A percentile compares a stretch with the other conserved stretches of the same genome.
These are phyloP conservation scores for Daubentonia madagascariensis DNA, from an alignment of 2,113 vertebrate species.

Conservation along the genomic window DNA sequence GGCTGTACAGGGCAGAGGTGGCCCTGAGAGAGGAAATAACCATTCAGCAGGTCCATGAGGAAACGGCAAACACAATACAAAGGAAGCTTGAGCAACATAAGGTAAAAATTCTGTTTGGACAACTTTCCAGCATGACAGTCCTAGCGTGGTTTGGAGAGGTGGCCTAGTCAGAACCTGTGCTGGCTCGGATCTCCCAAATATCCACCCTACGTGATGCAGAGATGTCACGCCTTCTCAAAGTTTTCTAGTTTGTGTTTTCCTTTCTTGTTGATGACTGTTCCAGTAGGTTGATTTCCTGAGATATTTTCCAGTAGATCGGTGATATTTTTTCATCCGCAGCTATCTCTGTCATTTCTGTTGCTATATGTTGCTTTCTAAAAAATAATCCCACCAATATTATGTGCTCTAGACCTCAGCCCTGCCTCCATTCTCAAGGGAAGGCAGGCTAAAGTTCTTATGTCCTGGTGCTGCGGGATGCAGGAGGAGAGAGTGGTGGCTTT, in stretches of 20 bases:
- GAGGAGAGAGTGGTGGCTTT: background rate
- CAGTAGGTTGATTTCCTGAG: background rate
- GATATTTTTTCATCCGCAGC: background rate
- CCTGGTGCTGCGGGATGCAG: background rate
- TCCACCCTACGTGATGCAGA: fast-evolving
- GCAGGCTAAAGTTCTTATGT: background rate
- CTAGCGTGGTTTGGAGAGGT: background rate
- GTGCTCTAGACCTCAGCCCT: background rate
- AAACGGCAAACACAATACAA: conserved; percentile 94
- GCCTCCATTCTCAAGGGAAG: background rate
- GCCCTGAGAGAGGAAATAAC: conserved; percentile 93
- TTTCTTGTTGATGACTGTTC: background rate
- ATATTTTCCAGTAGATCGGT: background rate
- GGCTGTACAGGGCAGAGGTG: conserved; percentile 94
- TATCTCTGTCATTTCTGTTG: background rate
- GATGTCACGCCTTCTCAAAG: fast-evolving
- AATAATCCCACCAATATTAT: background rate
- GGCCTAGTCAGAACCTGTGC: fast-evolving
- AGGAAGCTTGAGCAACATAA: conserved; percentile 94
- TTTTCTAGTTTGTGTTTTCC: background rate
- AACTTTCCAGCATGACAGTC: fast-evolving
- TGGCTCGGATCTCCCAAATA: fast-evolving
- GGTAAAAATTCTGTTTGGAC: conserved; percentile 78
- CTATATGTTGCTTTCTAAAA: background rate
- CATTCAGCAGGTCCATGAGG: conserved; percentile 94